Evolutionary conservation across 2,797 vertebrate genomes (phyloP), one percentile per base, ranked within the genome.

Genomic region (Otolemur crassicaudatus): DNA sequence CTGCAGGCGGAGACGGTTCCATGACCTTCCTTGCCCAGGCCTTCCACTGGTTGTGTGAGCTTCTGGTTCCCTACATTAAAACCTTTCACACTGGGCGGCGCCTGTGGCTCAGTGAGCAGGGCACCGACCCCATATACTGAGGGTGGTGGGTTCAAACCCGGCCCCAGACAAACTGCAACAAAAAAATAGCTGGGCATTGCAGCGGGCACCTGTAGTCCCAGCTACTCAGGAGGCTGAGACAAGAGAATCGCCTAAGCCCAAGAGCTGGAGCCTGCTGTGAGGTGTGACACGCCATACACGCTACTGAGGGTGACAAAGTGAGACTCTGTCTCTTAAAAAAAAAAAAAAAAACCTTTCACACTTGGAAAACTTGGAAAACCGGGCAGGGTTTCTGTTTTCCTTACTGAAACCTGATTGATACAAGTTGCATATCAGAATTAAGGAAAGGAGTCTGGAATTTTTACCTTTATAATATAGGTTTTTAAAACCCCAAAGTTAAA

Each of bases 311-410:
- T 43, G 40, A 43, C 40, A 43, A 43, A 46, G 46, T 46, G 46
- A 46, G 46, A 46, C 46, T 46, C 43, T 46, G 46, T 46, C 46
- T 46, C 46, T 46, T 10, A 46, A 46, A 46, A 11, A 46, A 46
- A 46, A 46, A 46, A 46, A 46, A 46, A 46, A 46, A 94, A 92
- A 73, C 10, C 27, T 31, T 89, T 40, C 61, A 87, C n/a, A 81
- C 37, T 31, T 69, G 61, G 67, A 94, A 95, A 77, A 49, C n/a
- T 31, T 69, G 61, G 67, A 94, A 95, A 77, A 58, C n/a, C 53
- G 37, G 10, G 1, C 81, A 7, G 22, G n/a, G 34, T 34, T 86
- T 94, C 80, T 43, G 11, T 37, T 72, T 90, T 76, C 79, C 72
- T 86, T n/a, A 90, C 9, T 58, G 20, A 88, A 86, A 31, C 29